Evolutionary conservation across 30 jellyfish, hydroid and myxozoan genomes (phyloP).

Genomic region (Catostylus mosaicus): DNA sequence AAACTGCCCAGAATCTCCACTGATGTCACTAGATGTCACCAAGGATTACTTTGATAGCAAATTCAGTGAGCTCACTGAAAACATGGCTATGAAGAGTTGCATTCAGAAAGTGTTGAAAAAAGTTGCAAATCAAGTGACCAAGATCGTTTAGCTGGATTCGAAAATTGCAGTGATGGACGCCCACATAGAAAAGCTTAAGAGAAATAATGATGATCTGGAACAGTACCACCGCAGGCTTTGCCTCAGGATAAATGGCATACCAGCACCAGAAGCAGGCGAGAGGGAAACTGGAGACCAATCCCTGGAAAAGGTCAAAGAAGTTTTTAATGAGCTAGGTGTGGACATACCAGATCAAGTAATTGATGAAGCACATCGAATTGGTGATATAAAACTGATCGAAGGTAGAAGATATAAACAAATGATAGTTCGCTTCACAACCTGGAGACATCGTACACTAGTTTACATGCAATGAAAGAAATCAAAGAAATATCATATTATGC

Average conservation of each 20-base stretch:
- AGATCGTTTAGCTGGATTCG: constrained; percentile 9
- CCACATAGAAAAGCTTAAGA: constrained; percentile 16
- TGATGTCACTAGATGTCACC: background rate
- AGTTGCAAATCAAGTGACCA: background rate
- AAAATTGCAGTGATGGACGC: constrained; percentile 27
- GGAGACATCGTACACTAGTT: constrained; percentile 40
- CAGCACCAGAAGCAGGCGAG: constrained; percentile 11
- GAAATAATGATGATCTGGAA: constrained; percentile 24
- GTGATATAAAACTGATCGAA: background rate
- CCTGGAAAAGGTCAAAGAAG: constrained; percentile 26
- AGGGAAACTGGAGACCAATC: constrained; percentile 36
- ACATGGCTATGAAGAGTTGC: constrained; percentile 42
- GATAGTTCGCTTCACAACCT: constrained; percentile 19
- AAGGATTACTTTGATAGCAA: constrained; percentile 19
- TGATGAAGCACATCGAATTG: constrained; percentile 42
- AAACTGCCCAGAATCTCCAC: no score
- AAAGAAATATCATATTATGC: background rate
- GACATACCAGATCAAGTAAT: constrained; percentile 44
- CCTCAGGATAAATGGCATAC: constrained; percentile 42
- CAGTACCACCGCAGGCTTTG: constrained; percentile 46
- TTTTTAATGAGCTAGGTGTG: constrained; percentile 15
- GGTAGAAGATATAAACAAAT: constrained; percentile 11
- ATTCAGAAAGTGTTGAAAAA: constrained; percentile 1
- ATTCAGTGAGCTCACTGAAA: constrained; percentile 7
- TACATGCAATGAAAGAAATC: constrained; percentile 20